These are phyloP conservation scores for Oreotrochilus melanogaster DNA, from an alignment of 2,113 vertebrate species.

Conservation along the genomic window DNA sequence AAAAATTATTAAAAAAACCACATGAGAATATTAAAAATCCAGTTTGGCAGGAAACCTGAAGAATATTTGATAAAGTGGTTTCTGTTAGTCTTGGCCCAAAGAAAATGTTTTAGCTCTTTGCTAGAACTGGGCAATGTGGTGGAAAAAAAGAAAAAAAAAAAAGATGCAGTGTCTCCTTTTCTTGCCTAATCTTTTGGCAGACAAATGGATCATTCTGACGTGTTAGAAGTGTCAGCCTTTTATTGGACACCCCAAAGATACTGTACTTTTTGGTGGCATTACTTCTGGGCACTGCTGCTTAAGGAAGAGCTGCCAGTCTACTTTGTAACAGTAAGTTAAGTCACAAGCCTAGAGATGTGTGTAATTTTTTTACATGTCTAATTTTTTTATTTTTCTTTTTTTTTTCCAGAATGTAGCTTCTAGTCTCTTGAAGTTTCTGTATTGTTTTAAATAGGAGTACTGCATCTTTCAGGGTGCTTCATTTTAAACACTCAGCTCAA, in stretches of 20 bases:
- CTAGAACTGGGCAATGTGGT: constrained; percentile 23
- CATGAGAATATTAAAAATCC: constrained; percentile 24
- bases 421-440: constrained; percentile 65
- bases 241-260: constrained; percentile 40
- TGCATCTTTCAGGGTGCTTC: constrained; percentile 58
- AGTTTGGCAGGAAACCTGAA: constrained; percentile 37
- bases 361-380: constrained; percentile 24
- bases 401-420: constrained; percentile 59
- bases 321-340: constrained; percentile 64
- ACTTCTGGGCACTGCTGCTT: constrained; percentile 4
- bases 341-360: constrained; percentile 31
- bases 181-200: constrained; percentile 45
- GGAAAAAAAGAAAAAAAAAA: not conserved
- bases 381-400: not conserved
- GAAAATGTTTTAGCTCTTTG: constrained; percentile 52
- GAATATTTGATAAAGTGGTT: constrained; percentile 32
- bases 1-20: not conserved
- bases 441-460: constrained; percentile 57
- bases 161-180: constrained; percentile 53
- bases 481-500: constrained; percentile 52
- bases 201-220: not conserved
- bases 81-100: constrained; percentile 62
- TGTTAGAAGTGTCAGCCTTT: not conserved
- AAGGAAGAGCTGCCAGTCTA: constrained; percentile 25
- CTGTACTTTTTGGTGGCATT: constrained; percentile 6